Conservation (phyloP, 2,113 vertebrate genomes). For the Antennarius striatus region DNA sequence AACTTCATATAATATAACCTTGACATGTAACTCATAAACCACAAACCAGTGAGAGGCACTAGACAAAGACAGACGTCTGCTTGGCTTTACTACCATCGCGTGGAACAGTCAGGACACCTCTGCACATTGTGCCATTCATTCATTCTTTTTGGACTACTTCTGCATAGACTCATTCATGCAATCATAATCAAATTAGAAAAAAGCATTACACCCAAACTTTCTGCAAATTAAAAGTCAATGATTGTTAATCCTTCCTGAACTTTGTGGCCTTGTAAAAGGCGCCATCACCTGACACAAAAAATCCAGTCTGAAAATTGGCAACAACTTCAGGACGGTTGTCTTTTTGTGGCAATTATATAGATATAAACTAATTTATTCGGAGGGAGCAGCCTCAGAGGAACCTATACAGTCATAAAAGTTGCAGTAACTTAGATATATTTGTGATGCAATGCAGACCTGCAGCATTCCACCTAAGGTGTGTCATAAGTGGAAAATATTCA, state of each 20-base stretch:
- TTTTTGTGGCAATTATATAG: too few relatives aligned
- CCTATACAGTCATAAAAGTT: neutral
- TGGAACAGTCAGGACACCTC: too few relatives aligned
- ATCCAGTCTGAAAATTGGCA: neutral
- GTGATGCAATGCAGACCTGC: neutral
- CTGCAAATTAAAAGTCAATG: neutral
- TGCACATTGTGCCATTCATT: too few relatives aligned
- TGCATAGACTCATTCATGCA: too few relatives aligned
- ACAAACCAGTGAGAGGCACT: too few relatives aligned
- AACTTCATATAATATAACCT: too few relatives aligned
- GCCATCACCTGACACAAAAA: slow-evolving; percentile 8
- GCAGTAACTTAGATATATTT: neutral
- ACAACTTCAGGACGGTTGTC: neutral
- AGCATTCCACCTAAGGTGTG: slow-evolving; percentile 20
- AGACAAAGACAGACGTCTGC: too few relatives aligned
- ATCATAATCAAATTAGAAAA: too few relatives aligned
- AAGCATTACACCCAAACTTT: neutral
- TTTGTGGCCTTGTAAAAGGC: slow-evolving; percentile 17
- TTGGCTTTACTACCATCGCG: too few relatives aligned
- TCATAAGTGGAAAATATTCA: slow-evolving; percentile 36
- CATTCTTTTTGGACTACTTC: too few relatives aligned
- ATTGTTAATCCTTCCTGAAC: neutral
- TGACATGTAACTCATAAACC: too few relatives aligned
- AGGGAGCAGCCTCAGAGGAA: neutral
- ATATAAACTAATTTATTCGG: too few relatives aligned